Percentiles rank a stretch among this genome's conserved stretches.
These are phyloP conservation scores for Ornithoptera alexandrae DNA, from an alignment of 2,888 invertebrate genomes.

Conservation along the genomic window DNA sequence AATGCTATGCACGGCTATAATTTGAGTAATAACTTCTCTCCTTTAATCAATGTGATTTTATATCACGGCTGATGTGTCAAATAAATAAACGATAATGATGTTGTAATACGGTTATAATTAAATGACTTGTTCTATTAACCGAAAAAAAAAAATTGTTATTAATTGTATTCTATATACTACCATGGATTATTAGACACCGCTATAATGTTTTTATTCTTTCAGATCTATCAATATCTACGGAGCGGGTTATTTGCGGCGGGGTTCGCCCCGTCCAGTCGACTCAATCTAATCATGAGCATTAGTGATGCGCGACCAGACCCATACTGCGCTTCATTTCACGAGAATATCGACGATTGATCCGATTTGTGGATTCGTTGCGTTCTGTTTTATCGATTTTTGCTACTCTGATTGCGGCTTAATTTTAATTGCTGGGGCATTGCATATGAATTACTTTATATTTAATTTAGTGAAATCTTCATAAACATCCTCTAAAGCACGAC, in stretches of 20 bases:
- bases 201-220: conserved; percentile 1
- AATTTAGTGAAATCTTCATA: not conserved
- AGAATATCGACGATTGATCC: conserved; percentile 55
- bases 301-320: conserved; percentile 64
- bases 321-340: conserved; percentile 74
- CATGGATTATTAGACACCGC: not conserved
- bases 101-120: too few species aligned
- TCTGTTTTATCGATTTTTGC: conserved; percentile 35
- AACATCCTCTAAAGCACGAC: not conserved
- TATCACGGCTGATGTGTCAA: too few species aligned
- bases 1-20: too few species aligned
- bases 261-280: conserved; percentile 60
- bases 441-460: not conserved
- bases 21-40: too few species aligned
- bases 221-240: conserved; percentile 15
- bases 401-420: conserved; percentile 26
- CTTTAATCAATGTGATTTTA: too few species aligned
- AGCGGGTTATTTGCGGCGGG: conserved; percentile 41
- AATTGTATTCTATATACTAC: too few species aligned
- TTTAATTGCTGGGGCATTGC: not conserved
- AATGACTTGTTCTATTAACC: too few species aligned
- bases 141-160: too few species aligned
- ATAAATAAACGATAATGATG: too few species aligned
- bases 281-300: conserved; percentile 76
- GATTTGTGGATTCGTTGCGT: conserved; percentile 46